Base-by-base conservation (phyloP, 2,888 invertebrate genomes). In the Plagodis dolabraria region DNA sequence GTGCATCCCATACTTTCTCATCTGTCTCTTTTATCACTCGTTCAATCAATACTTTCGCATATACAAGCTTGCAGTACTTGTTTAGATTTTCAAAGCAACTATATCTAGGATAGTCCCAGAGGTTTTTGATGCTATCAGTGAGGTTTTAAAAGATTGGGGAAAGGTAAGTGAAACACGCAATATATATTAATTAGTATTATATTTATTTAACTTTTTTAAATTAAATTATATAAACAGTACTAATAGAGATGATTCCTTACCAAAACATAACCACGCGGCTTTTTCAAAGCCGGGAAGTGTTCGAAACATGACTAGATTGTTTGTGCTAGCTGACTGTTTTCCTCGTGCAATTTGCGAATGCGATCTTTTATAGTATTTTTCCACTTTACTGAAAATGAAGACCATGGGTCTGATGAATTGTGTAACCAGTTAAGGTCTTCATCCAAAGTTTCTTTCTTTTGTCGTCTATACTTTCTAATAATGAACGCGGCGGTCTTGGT, bases 321-420 rank as follows among this genome's bases (percentile, higher is more conserved):
- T 22, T 45, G 45, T 6, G 12, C 22, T 7, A 8, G 11, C 5
- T 45, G n/a, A 7, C 22, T 22, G 33, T 49, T 22, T 22, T 22
- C 22, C 22, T 22, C 22, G 22, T 22, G 55, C 33, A 52, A 33
- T 7, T 33, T 42, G 11, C 10, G n/a, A 12, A 42, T 43, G 11
- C 51, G 42, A 8, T 52, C 42, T 52, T 52, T 52, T 7, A 44
- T 7, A 34, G 43, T 44, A 7, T 43, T 33, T 44, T 11, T 44
- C 57, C 50, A 57, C 46, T 57, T 57, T 11, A 12, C 45, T 40
- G 38, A 38, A 33, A 57, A 50, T 35, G 50, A 44, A 36, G 33
- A 45, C 57, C 57, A 57, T 22, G 51, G 57, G 8, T 50, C 49
- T 12, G 52, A 45, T 0, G 59, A 59, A 35, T 59, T 53, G 34